Percentiles rank a stretch among this genome's conserved stretches.
Conservation (phyloP, 2,797 vertebrate species). For the Melanotaenia parkinsoni region DNA sequence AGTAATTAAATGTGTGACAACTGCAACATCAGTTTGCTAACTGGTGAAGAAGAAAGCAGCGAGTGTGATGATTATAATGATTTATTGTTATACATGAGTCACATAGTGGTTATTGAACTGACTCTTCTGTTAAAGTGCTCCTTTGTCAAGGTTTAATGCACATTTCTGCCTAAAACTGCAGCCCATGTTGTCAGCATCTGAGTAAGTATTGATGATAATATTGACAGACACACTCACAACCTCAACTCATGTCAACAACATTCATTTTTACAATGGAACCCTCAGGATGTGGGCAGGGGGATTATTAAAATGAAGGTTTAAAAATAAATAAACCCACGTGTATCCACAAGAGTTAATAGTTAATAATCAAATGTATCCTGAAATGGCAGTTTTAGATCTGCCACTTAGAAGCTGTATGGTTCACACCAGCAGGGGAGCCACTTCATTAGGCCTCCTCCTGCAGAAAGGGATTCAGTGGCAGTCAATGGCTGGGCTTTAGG, state of each 20-base stretch:
- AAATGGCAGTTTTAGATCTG: constrained; percentile 28
- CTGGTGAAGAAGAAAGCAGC: neutral
- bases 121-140: neutral
- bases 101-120: constrained; percentile 5
- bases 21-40: constrained; percentile 1
- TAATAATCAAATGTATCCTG: constrained; percentile 22
- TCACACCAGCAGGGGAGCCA: constrained; percentile 76
- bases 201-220: neutral
- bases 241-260: neutral
- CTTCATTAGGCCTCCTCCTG: constrained; percentile 30
- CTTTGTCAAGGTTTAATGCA: neutral
- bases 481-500: constrained; percentile 53
- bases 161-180: neutral
- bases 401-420: constrained; percentile 46
- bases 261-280: neutral
- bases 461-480: constrained; percentile 39
- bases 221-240: neutral
- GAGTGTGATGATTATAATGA: neutral
- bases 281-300: neutral
- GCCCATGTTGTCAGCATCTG: neutral
- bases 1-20: no score
- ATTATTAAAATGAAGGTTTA: neutral
- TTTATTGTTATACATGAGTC: constrained; percentile 1
- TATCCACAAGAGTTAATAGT: constrained; percentile 19
- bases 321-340: neutral